Percentiles rank a stretch among this genome's conserved stretches.
Evolutionary conservation across 2,113 vertebrate species (phyloP).

Genomic region (Ia io): DNA sequence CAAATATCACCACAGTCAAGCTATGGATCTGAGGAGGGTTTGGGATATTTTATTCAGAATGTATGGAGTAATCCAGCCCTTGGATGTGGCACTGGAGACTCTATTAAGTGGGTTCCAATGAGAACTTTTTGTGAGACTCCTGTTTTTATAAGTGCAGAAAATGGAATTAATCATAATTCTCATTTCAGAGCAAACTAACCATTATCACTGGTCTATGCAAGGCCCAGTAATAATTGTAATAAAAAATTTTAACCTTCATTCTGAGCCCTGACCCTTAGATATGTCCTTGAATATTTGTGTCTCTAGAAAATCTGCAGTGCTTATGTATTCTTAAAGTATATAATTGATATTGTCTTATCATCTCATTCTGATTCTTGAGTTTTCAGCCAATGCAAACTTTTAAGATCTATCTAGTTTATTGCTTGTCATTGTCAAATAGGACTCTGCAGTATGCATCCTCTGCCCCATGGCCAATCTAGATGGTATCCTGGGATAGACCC

Average conservation of each 20-base stretch:
- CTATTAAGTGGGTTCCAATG: background rate
- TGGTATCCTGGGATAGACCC: background rate
- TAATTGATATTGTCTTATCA: background rate
- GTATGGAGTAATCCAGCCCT: background rate
- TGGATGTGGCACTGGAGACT: background rate
- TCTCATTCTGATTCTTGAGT: background rate
- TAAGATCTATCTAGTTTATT: background rate
- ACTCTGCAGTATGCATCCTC: background rate
- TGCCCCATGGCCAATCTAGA: fast-evolving
- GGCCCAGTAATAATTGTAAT: background rate
- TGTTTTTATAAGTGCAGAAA: background rate
- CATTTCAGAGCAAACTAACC: background rate
- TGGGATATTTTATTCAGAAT: background rate
- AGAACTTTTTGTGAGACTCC: background rate
- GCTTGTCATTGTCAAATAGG: background rate
- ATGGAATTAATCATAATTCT: background rate
- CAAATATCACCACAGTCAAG: background rate
- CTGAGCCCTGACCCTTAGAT: background rate
- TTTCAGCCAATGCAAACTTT: background rate
- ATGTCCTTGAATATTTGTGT: background rate
- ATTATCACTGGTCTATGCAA: background rate
- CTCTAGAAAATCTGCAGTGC: background rate
- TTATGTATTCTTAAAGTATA: background rate
- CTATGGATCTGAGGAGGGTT: background rate
- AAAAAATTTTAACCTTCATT: background rate